Evolutionary conservation across 2,797 vertebrate genomes (phyloP), one percentile per base, ranked within the genome.

Genomic region (Taenioides sp.): DNA sequence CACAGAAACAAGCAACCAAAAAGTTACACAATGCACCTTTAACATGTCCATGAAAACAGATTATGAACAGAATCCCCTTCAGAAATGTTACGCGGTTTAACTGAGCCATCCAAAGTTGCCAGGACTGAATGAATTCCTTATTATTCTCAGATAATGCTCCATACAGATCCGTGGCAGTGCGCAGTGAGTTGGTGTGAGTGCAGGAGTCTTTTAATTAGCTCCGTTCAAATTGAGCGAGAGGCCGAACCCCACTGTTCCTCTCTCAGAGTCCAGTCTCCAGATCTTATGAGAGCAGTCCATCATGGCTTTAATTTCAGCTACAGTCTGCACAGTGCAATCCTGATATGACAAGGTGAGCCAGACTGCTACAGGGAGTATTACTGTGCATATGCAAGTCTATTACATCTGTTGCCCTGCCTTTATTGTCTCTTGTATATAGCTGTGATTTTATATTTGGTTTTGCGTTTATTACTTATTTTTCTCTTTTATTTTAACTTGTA

Each of bases 271-370:
- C 68, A 83, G 80, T 86, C 82, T 66, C 85, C 76, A 81, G 79
- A 84, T 81, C 88, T 91, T 83, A 89, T 88, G 82, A 87, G 79
- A 79, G 83, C 78, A 82, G 87, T 91, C 88, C 77, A 89, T 90
- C 90, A 91, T 84, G 84, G 80, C 78, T 90, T 86, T 89, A 87
- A 92, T 92, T 90, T 90, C 86, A 82, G 86, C 84, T 83, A 82
- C 82, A 88, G 83, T 79, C 78, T 87, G 86, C 80, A 86, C 86
- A 87, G 78, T 83, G 90, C 83, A 87, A 84, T 79, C 84, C 85
- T 82, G 82, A 88, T 47, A 47, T 86, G 83, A 88, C 85, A 84
- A 83, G 83, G 87, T 72, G 72, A 28, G 52, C 75, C 75, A 67
- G 73, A 80, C 77, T 70, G 72, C 80, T 80, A 82, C 73, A 81